Base-by-base conservation (phyloP, 1,140 invertebrate species). In the Drosophila kikkawai region DNA sequence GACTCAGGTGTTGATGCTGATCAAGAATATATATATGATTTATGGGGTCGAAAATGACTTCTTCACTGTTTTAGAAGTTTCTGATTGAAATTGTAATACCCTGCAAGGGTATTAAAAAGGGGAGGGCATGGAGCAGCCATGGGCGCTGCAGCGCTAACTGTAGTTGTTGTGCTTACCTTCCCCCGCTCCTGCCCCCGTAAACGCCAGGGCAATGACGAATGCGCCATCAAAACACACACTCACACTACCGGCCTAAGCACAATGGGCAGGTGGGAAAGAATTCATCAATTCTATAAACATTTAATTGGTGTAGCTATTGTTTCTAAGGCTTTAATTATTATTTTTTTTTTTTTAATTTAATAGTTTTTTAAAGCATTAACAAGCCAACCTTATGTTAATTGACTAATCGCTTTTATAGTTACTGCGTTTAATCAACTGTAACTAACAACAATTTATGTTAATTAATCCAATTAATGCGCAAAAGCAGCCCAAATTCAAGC, bases 181-280 rank as follows among this genome's bases (percentile, higher is more conserved):
- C 26, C 55, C 26, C 55, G 29, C 36, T 36, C 37, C 19, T 34
- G 19, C 34, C 36, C 42, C 26, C 42, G n/a, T 26, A 29, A 53
- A 47, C 32, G 50, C 42, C 41, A 68, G 22, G 56, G 15, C 56
- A 71, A 79, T 79, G 76, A 79, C 76, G 73, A 77, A 77, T 77
- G 75, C 74, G 60, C 70, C 41, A 64, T 37, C 29, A 45, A 71
- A 66, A 57, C 56, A 66, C 44, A 45, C 53, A 75, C 41, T 41
- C 17, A 71, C 50, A 63, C 17, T 17, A 12, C 55, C 48, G 17
- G 19, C 34, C 47, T 4, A 29, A 47, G 60, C n/a, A 75, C 73
- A 65, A 34, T 75, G 73, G 70, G 29, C 48, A 11, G 26, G 5
- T 29, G 26, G 26, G 26, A 29, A 0, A 19, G 7, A 29, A 15